Base-by-base conservation (phyloP, 2,113 vertebrate genomes). In the Martes martes region DNA sequence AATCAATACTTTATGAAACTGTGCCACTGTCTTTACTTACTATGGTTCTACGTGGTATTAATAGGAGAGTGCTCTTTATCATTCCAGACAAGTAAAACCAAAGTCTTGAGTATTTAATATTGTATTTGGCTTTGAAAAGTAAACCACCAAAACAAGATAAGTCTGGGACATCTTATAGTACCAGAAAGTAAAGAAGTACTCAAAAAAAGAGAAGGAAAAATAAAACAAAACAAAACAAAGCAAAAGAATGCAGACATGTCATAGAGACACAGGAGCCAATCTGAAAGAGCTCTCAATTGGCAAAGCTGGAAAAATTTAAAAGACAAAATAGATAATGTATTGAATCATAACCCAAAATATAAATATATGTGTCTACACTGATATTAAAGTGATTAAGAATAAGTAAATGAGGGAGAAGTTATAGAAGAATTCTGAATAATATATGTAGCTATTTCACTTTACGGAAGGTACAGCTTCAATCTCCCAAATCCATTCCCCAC, bases 51-150 rank as follows among this genome's bases (percentile, higher is more conserved):
- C 15, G 55, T 65, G 31, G n/a, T 55, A 39, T 79, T 47, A 9
- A 18, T 3, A 84, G 65, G 6, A 33, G 0, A 78, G 10, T 39
- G 11, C 6, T 33, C 1, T 23, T 81, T 5, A 15, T 85, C 31
- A 61, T 88, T 85, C 33, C 71, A 95, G 45, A 79, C 6, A 16
- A 74, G 26, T 15, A 67, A 65, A 92, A 84, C 31, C 11, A n/a
- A 86, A 80, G 42, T 47, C 19, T 84, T 74, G 33, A 84, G 52
- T 24, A n/a, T 59, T 91, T 69, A 69, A 90, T 65, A 86, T 87
- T 96, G 88, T 69, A 84, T 94, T 92, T 90, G 42, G 39, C 33
- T 82, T 93, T 82, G 63, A 61, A 93, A 95, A 90, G 52, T 85
- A 78, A 96, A 45, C 52, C 16, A 50, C 28, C 50, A 55, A 92